A percentile compares a stretch with the other conserved stretches of the same genome.
These are phyloP conservation scores for Hippocampus comes DNA, from an alignment of 2,113 vertebrate genomes.

Conservation along the genomic window DNA sequence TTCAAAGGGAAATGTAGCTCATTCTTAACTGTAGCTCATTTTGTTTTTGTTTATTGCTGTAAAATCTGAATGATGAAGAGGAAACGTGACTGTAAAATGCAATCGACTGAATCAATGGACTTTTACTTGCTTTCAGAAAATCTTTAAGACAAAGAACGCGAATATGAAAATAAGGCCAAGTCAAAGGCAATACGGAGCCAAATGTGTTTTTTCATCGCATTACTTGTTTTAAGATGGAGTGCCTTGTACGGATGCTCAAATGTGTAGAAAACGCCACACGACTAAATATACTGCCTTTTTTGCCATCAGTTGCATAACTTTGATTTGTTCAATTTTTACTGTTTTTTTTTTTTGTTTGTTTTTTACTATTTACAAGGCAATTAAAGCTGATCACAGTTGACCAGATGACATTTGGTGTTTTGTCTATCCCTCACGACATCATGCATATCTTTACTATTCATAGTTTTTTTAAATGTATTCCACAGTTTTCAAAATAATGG, in stretches of 20 bases:
- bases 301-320: not conserved
- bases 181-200: not conserved
- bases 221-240: slow-evolving; percentile 93
- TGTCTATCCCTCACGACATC: not conserved
- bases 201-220: not conserved
- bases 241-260: slow-evolving; percentile 99
- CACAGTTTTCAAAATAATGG: no score
- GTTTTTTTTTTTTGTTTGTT: slow-evolving; percentile 91
- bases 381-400: slow-evolving; percentile 79
- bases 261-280: slow-evolving; percentile 76
- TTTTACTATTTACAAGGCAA: slow-evolving; percentile 98
- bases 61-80: no score
- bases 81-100: no score
- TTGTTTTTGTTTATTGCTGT: not conserved
- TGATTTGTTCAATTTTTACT: slow-evolving; percentile 46
- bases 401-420: slow-evolving; percentile 4
- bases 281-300: slow-evolving; percentile 78
- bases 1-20: not conserved
- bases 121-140: no score
- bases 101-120: no score
- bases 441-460: not conserved
- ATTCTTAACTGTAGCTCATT: not conserved
- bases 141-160: no score
- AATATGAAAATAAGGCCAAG: not conserved
- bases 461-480: not conserved